Evolutionary conservation across 2,113 vertebrate species (phyloP), one percentile per base, ranked within the genome.

Genomic region (Eleginops maclovinus): DNA sequence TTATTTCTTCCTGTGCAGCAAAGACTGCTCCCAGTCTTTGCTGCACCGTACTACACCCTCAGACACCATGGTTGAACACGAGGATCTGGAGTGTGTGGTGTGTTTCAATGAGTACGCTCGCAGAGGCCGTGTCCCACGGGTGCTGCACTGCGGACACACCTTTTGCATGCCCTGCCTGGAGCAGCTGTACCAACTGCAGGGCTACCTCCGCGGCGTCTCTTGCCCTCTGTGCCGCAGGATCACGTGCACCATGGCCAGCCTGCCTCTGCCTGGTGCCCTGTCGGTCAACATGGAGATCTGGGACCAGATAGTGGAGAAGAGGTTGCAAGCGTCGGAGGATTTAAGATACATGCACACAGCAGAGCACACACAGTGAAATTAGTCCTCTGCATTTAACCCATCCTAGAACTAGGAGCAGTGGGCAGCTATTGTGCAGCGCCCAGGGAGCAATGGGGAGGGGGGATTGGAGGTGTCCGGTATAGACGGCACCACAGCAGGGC

Each of bases 211-310:
- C 75, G 74, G n/a, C 0, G 53, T 89, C 15, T 21, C 31, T 31
- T 93, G 92, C 66, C 92, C 92, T 0, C 46, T 93, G 55, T 93
- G 92, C 62, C 88, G 92, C 63, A 88, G 85, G 87, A 68, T 83
- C 5, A 92, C 89, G 31, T 91, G 89, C 74, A 79, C 75, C 10
- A 31, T 0, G 0, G 72, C 70, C 71, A 63, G n/a, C 16, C n/a
- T 75, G 43, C 19, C 59, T 5, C 43, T 89, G 16, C 7, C 88
- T 0, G 73, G 79, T 0, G 9, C 56, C 12, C 79, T 93, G 65
- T 78, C 68, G 71, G 66, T 93, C 87, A 81, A 93, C 85, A 89
- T 68, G 0, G 72, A 84, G 0, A 87, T 91, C 55, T 93, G 90
- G 90, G 89, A 91, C 53, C 51, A 72, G 26, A 81, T 93, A 1